These are phyloP conservation scores for Campoletis sonorensis DNA, from an alignment of 1,140 invertebrate species.

Conservation along the genomic window DNA sequence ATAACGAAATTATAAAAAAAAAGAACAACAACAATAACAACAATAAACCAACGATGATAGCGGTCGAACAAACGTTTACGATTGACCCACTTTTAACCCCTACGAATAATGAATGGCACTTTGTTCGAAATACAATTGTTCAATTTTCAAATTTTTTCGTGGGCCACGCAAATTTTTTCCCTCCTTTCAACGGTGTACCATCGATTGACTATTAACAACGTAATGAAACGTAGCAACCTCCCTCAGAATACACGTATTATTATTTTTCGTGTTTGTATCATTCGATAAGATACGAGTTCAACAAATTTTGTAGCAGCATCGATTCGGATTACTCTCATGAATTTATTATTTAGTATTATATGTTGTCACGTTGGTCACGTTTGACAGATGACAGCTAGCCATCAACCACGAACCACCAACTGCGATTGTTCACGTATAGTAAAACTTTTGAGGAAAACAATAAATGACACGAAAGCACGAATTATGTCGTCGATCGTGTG, in stretches of 20 bases:
- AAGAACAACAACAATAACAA: neutral
- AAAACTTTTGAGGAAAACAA: neutral
- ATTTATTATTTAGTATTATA: too few species aligned
- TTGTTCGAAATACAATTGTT: neutral
- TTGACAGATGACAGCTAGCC: neutral
- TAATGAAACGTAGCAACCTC: too few species aligned
- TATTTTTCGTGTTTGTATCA: too few species aligned
- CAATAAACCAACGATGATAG: neutral
- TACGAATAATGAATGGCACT: neutral
- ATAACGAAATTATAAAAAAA: neutral
- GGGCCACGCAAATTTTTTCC: neutral
- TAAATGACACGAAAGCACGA: neutral
- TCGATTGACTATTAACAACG: too few species aligned
- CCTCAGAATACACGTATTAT: too few species aligned
- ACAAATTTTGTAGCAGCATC: too few species aligned
- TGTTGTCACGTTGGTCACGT: too few species aligned
- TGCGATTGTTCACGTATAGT: neutral
- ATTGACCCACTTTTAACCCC: neutral
- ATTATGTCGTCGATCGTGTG: neutral
- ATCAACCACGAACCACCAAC: too few species aligned
- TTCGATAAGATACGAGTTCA: too few species aligned
- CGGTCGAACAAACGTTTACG: neutral
- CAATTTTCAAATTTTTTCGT: neutral
- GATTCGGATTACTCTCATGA: too few species aligned
- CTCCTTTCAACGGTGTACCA: too few species aligned